phyloP scores from a whole-genome alignment of 2,888 invertebrate species.

The Calephelis perditalis region DNA sequence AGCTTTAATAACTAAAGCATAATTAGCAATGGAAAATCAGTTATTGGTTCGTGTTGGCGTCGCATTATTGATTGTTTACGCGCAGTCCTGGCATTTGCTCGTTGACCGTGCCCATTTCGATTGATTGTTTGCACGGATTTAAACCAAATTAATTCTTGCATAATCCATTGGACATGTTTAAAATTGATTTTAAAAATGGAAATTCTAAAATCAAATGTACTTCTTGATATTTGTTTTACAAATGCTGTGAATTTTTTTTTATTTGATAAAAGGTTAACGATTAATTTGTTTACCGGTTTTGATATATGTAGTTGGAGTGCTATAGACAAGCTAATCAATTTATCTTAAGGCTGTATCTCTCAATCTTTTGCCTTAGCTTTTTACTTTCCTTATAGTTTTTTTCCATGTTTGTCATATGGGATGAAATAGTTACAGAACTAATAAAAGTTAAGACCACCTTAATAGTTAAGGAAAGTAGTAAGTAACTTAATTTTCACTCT shows the following conservation, averaged over 20 bases:
- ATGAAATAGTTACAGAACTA: no score
- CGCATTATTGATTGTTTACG: constrained; percentile 60
- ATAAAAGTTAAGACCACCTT: no score
- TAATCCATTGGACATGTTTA: constrained; percentile 53
- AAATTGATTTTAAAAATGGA: constrained; percentile 21
- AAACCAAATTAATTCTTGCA: constrained; percentile 38
- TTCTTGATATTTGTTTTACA: constrained; percentile 19
- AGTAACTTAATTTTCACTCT: no score
- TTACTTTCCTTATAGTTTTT: no score
- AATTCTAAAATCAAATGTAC: constrained; percentile 19
- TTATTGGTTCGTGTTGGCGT: constrained; percentile 41
- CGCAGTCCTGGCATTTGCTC: constrained; percentile 32
- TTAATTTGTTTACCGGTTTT: no score
- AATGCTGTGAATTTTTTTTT: constrained; percentile 16
- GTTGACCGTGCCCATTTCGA: constrained; percentile 29
- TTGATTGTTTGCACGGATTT: constrained; percentile 28
- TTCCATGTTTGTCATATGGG: no score
- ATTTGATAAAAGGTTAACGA: no score
- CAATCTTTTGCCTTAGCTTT: no score
- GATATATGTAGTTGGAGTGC: no score
- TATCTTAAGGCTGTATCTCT: no score
- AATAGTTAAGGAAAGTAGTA: no score
- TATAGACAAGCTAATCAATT: no score
- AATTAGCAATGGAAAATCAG: constrained; percentile 68
- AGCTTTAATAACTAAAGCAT: constrained; percentile 66